phyloP scores from a whole-genome alignment of 2,113 vertebrate species.

The Myotis yumanensis region DNA sequence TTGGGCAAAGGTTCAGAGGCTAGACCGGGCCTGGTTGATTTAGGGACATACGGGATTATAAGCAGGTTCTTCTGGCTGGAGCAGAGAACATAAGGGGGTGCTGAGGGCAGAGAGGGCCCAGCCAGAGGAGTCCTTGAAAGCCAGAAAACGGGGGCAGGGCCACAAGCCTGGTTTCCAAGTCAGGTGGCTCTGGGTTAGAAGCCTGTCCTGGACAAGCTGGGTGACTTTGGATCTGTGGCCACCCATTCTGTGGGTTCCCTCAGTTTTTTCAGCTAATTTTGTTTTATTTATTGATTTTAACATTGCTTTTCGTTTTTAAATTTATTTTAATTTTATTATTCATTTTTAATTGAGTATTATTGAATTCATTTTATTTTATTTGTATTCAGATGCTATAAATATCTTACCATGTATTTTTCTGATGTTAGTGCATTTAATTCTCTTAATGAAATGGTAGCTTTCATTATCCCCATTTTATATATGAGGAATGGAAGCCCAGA shows the following conservation, averaged over 20 bases:
- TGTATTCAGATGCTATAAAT: not conserved
- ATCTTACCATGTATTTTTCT: not conserved
- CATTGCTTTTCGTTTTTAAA: not conserved
- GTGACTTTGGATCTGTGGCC: not conserved
- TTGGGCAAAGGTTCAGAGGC: not conserved
- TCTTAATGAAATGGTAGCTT: not conserved
- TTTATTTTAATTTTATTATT: not conserved
- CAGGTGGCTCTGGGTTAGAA: not conserved
- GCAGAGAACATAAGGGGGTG: not conserved
- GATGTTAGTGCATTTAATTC: not conserved
- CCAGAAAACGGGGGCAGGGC: not conserved
- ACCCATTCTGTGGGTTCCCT: not conserved
- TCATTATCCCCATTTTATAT: not conserved
- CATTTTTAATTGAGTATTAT: not conserved
- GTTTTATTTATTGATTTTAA: not conserved
- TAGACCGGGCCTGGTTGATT: not conserved
- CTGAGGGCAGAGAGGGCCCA: not conserved
- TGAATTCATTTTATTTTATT: not conserved
- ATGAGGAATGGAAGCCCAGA: not conserved
- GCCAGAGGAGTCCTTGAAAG: not conserved
- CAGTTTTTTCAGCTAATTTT: not conserved
- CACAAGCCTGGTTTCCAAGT: not conserved
- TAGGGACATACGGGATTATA: not conserved
- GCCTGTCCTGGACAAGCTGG: not conserved
- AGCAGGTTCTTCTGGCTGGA: not conserved